Evolutionary conservation across 2,888 invertebrate genomes (phyloP), one percentile per base, ranked within the genome.

Genomic region (Neria commutata): DNA sequence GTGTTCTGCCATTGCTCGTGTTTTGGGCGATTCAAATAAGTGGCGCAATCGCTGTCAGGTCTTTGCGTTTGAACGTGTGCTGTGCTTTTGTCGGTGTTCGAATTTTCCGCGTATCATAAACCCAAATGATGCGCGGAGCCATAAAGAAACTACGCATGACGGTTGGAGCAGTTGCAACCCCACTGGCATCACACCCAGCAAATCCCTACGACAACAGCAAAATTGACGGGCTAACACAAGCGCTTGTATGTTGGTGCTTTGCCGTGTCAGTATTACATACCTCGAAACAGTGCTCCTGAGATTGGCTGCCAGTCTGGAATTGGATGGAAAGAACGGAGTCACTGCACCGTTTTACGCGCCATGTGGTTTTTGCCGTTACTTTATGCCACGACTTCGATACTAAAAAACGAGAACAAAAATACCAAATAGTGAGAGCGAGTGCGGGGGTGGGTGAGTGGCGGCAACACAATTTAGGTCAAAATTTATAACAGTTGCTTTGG

Each of bases 401-500:
- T n/a, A n/a, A n/a, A n/a, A n/a, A 42, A 42, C 45, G 45, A 42
- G 8, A 42, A 42, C 19, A 42, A 47, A n/a, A n/a, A n/a, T n/a
- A n/a, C n/a, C n/a, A n/a, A n/a, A n/a, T n/a, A n/a, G n/a, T n/a
- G n/a, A n/a, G n/a, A n/a, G n/a, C n/a, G n/a, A n/a, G n/a, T n/a
- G n/a, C n/a, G n/a, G n/a, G n/a, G n/a, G n/a, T n/a, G n/a, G n/a
- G n/a, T n/a, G n/a, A n/a, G n/a, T n/a, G n/a, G n/a, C n/a, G n/a
- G n/a, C n/a, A n/a, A n/a, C n/a, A 11, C 23, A 47, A 47, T 24
- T 47, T 17, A 21, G 25, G 6, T 14, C 10, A 47, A 10, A 47
- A 24, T 47, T 25, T 21, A 47, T 19, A 25, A n/a, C 19, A 4
- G 25, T 24, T 21, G 23, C 47, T 66, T 68, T 72, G 70, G 73